Evolutionary conservation across 2,113 vertebrate genomes (phyloP), one percentile per base, ranked within the genome.

Genomic region (Leptobrachium leishanense): DNA sequence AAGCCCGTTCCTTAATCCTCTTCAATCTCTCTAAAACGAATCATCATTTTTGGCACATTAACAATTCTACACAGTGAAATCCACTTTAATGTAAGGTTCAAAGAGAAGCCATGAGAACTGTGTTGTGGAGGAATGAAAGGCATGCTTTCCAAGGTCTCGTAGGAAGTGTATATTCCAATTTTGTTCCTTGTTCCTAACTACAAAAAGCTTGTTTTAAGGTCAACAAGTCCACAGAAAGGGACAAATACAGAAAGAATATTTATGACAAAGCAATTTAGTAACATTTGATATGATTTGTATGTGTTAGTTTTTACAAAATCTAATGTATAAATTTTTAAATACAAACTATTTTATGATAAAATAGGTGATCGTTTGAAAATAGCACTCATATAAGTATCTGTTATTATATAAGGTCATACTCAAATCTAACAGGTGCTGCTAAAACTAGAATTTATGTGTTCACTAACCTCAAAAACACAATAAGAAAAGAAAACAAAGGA

Each of bases 61-160:
- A 72, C 71, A 72, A 72, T 72, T 72, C 71, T 72, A 15, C 42
- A 42, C 53, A 57, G 57, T 57, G 50, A 72, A 72, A 59, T 72
- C 12, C 71, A 72, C 71, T 72, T 72, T 72, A 72, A 59, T 72
- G 71, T 59, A 59, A 40, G 11, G 71, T 72, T 72, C 71, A 72
- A 72, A 72, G 71, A 43, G 31, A 53, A 57, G 50, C 39, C 71
- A 72, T 72, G 71, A 72, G 71, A 72, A 72, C 71, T 57, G 53
- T 72, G 53, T 72, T 39, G 13, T 50, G 20, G 39, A 72, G 71
- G 39, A 57, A 59, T 55, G 20, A 57, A 72, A 72, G 3, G 12
- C 39, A 57, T 40, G 71, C 65, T 72, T 72, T 72, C 41, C 42
- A 72, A 40, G 3, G 71, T 42, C 71, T 59, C 71, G 3, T 72